Evolutionary conservation across 2,888 invertebrate genomes (phyloP).

Genomic region (Eudasyphora cyanicolor): DNA sequence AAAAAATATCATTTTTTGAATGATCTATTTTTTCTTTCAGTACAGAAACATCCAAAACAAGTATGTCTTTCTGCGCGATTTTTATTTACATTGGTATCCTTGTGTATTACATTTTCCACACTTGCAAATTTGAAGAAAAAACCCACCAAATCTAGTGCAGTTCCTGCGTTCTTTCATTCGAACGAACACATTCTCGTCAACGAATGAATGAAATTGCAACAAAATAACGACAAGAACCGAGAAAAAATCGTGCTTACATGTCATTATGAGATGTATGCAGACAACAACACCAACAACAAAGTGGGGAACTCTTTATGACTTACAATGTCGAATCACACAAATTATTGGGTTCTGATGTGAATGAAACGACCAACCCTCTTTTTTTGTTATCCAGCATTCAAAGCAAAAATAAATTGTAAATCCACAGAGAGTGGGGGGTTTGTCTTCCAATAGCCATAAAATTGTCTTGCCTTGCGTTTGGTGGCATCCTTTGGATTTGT

Average conservation of each 20-base stretch:
- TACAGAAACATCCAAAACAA: too few relatives aligned
- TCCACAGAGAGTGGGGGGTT: too few relatives aligned
- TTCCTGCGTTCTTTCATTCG: too few relatives aligned
- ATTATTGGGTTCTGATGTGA: conserved; percentile 31
- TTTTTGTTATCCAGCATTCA: conserved; percentile 1
- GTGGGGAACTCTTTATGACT: background rate
- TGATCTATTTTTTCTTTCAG: too few relatives aligned
- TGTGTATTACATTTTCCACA: background rate
- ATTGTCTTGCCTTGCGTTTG: background rate
- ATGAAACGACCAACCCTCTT: conserved; percentile 39
- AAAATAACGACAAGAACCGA: background rate
- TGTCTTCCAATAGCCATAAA: conserved; percentile 47
- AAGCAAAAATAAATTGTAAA: too few relatives aligned
- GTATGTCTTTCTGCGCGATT: background rate
- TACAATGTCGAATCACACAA: conserved; percentile 36
- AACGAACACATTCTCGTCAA: background rate
- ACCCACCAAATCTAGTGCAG: conserved; percentile 35
- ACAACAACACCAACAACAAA: background rate
- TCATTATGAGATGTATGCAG: conserved; percentile 34
- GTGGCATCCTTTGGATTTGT: background rate
- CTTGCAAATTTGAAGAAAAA: conserved; percentile 24
- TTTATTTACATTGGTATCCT: conserved; percentile 37
- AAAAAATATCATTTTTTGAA: too few relatives aligned
- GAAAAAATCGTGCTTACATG: conserved; percentile 44
- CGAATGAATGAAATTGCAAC: conserved; percentile 1